Percentiles rank a stretch among this genome's conserved stretches.
Evolutionary conservation across 2,113 vertebrate genomes (phyloP).

Genomic region (Osmerus eperlanus): DNA sequence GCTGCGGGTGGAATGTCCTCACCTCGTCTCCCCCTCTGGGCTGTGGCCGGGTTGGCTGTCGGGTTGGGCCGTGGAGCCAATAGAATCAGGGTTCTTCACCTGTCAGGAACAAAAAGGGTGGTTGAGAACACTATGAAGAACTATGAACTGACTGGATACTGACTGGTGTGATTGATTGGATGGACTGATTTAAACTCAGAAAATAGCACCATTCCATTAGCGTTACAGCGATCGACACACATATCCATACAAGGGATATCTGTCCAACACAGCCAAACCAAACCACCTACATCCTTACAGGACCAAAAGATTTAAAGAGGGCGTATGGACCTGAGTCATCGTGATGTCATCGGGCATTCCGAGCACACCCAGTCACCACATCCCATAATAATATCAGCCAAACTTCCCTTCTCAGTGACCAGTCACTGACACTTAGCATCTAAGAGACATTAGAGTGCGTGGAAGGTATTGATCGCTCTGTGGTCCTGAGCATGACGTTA

Average conservation of each 20-base stretch:
- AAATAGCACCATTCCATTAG: too few species aligned
- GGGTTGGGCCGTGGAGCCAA: constrained; percentile 40
- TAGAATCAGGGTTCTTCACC: constrained; percentile 57
- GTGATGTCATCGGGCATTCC: constrained; percentile 35
- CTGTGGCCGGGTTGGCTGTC: constrained; percentile 32
- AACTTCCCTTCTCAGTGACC: background rate
- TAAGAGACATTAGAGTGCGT: background rate
- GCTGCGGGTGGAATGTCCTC: constrained; percentile 23
- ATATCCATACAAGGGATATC: too few species aligned
- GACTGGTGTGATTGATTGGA: too few species aligned
- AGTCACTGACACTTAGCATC: background rate
- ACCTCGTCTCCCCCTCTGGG: constrained; percentile 28
- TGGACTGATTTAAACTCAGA: too few species aligned
- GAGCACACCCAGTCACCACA: background rate
- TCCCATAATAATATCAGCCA: background rate
- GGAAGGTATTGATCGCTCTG: background rate
- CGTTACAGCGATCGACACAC: too few species aligned
- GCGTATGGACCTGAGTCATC: constrained; percentile 31
- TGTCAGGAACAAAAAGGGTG: constrained; percentile 27
- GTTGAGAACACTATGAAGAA: background rate
- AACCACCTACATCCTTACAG: too few species aligned
- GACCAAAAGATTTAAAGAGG: background rate
- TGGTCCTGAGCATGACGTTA: background rate
- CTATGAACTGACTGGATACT: too few species aligned
- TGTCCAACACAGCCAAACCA: too few species aligned